Evolutionary conservation across 2,113 vertebrate genomes (phyloP).

Genomic region (Plecotus auritus): DNA sequence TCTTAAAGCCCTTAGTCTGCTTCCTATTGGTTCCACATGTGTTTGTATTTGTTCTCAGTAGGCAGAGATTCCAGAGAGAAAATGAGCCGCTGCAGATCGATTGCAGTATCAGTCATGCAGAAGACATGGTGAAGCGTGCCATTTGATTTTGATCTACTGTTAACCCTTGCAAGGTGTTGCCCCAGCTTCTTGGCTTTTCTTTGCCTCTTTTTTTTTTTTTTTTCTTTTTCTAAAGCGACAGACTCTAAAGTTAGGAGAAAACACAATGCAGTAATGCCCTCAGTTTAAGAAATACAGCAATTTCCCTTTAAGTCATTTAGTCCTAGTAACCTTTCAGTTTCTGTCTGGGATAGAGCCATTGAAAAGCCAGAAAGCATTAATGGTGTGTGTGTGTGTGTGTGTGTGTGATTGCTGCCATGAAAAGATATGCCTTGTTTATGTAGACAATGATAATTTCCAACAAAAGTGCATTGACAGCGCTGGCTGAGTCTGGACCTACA

Average conservation of each 20-base stretch:
- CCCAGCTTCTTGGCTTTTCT: background rate
- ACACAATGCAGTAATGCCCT: background rate
- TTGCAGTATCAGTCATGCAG: conserved; percentile 86
- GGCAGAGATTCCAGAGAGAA: conserved; percentile 85
- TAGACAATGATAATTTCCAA: conserved; percentile 50
- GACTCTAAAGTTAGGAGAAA: background rate
- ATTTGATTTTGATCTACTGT: conserved; percentile 74
- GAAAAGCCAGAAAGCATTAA: conserved; percentile 55
- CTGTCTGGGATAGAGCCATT: conserved; percentile 44
- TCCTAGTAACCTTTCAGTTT: conserved; percentile 46
- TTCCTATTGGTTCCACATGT: conserved; percentile 90
- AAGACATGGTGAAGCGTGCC: conserved; percentile 78
- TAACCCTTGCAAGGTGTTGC: conserved; percentile 72
- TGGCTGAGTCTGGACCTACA: background rate
- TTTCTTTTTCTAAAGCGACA: background rate
- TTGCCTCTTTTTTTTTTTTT: background rate
- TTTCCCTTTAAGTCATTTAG: conserved; percentile 63
- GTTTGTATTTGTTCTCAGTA: conserved; percentile 88
- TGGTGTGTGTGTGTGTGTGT: conserved; percentile 15
- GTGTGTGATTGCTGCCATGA: conserved; percentile 43
- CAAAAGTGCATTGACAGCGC: conserved; percentile 57
- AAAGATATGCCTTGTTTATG: conserved; percentile 61
- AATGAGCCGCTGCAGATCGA: conserved; percentile 86
- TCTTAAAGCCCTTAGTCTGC: conserved; percentile 83
- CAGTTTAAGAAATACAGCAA: conserved; percentile 40